phyloP scores from a whole-genome alignment of 2,797 vertebrate species.

The Parambassis ranga region DNA sequence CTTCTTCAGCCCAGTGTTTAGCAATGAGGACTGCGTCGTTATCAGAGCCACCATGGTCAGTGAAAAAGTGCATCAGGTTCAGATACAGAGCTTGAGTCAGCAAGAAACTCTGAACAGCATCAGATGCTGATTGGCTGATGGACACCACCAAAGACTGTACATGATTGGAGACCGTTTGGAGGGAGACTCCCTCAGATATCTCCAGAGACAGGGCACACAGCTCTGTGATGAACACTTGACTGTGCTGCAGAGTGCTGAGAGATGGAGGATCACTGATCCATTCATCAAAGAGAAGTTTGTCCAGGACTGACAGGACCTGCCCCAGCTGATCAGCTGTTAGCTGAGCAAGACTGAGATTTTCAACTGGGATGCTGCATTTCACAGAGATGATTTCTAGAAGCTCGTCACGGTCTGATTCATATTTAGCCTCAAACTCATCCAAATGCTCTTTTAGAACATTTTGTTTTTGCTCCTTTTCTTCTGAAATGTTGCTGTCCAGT shows the following conservation, averaged over 20 bases:
- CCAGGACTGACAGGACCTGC: constrained; percentile 6
- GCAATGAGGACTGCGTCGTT: accelerated
- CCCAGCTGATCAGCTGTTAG: background rate
- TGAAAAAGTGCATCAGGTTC: accelerated
- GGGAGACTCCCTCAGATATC: accelerated
- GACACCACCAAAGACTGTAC: constrained; percentile 5
- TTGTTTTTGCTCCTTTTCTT: background rate
- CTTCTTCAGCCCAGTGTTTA: background rate
- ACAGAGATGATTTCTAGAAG: background rate
- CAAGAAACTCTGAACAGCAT: background rate
- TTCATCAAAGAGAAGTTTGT: constrained; percentile 25
- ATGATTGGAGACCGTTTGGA: background rate
- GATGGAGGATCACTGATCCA: background rate
- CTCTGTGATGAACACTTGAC: constrained; percentile 32
- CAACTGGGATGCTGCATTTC: background rate
- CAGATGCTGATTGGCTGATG: constrained; percentile 3
- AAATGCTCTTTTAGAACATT: background rate
- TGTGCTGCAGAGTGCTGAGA: constrained; percentile 1
- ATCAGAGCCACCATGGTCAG: accelerated
- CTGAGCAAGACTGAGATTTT: background rate
- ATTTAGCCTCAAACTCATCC: constrained; percentile 1
- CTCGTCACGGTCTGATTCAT: background rate
- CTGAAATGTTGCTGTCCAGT: background rate
- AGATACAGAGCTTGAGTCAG: constrained; percentile 20
- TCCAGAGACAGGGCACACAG: constrained; percentile 9